phyloP scores from a whole-genome alignment of 2,888 invertebrate species.

The Bimastos eiseni region DNA sequence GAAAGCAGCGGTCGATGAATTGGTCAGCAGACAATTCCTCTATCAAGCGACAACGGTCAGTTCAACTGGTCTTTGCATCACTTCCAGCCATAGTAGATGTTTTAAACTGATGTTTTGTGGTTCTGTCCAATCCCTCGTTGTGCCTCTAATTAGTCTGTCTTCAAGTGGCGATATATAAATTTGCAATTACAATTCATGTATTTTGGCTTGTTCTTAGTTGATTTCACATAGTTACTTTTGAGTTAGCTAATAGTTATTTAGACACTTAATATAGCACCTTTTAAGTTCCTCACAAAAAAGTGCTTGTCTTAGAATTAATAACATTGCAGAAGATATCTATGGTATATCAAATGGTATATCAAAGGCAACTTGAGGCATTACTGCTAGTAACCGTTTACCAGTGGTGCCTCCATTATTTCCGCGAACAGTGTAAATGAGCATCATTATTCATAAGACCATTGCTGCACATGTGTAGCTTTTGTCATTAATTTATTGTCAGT shows the following conservation, averaged over 20 bases:
- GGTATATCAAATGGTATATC: no score
- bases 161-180: not conserved
- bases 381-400: no score
- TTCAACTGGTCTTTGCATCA: not conserved
- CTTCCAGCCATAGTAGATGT: no score
- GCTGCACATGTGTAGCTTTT: not conserved
- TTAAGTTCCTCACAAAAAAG: no score
- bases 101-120: no score
- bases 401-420: not conserved
- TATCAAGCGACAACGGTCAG: conserved; percentile 8
- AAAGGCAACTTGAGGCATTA: no score
- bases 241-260: not conserved
- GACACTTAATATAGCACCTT: no score
- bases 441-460: not conserved
- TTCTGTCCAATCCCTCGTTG: no score
- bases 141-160: no score
- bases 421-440: not conserved
- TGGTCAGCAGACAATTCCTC: not conserved
- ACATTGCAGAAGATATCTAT: no score
- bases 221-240: not conserved
- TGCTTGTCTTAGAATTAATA: no score
- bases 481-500: not conserved
- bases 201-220: not conserved
- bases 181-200: not conserved
- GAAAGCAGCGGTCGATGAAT: conserved; percentile 27